phyloP scores from a whole-genome alignment of 1,140 invertebrate species.

The Diabrotica undecimpunctata region DNA sequence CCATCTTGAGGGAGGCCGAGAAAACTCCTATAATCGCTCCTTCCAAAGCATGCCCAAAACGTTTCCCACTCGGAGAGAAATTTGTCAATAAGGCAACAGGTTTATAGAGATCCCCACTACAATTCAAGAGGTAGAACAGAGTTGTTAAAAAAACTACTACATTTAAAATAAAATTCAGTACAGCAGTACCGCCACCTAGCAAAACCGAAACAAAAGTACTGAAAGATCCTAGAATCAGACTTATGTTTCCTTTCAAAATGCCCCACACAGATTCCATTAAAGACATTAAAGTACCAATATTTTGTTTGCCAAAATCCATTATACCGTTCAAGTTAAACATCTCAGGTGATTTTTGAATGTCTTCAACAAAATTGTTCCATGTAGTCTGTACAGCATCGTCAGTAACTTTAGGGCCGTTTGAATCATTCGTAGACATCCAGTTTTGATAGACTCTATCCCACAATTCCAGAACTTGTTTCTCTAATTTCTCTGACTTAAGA shows the following conservation, averaged over 20 bases:
- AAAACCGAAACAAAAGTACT: constrained; percentile 84
- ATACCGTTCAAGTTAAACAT: constrained; percentile 72
- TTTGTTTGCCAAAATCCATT: constrained; percentile 82
- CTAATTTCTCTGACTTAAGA: constrained; percentile 77
- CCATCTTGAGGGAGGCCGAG: constrained; percentile 93
- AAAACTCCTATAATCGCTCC: constrained; percentile 79
- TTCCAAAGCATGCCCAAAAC: constrained; percentile 73
- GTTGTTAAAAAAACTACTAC: constrained; percentile 95
- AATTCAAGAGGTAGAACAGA: constrained; percentile 90
- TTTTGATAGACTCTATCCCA: constrained; percentile 92
- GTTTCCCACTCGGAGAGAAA: constrained; percentile 67
- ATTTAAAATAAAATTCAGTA: constrained; percentile 90
- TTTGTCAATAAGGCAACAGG: constrained; percentile 80
- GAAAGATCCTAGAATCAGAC: constrained; percentile 80
- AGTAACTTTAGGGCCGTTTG: constrained; percentile 64
- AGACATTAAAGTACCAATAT: constrained; percentile 85
- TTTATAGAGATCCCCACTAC: constrained; percentile 85
- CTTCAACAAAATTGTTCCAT: constrained; percentile 69
- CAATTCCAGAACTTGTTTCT: constrained; percentile 86
- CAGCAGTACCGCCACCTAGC: constrained; percentile 86
- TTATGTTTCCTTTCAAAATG: constrained; percentile 88
- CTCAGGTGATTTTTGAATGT: constrained; percentile 69
- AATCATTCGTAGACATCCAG: constrained; percentile 71
- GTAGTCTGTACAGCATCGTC: constrained; percentile 63
- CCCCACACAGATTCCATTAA: constrained; percentile 91